A percentile compares a stretch with the other conserved stretches of the same genome.
phyloP scores from a whole-genome alignment of 1,140 invertebrate genomes.

The Phthorimaea operculella region DNA sequence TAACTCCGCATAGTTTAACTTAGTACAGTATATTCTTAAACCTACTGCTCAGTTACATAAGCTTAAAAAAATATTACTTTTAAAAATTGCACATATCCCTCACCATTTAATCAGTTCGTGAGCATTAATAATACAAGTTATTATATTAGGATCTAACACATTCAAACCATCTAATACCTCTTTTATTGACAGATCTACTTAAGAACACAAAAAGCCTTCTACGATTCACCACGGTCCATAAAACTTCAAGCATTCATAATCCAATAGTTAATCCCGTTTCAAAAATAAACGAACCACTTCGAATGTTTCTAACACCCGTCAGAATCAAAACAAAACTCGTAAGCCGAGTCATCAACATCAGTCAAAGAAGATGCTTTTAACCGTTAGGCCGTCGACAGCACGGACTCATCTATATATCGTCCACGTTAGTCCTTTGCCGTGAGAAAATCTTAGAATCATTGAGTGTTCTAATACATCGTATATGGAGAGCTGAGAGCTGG shows the following conservation, averaged over 20 bases:
- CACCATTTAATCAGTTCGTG: no score
- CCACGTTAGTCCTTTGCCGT: conserved; percentile 31
- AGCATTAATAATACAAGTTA: no score
- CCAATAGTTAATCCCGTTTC: conserved; percentile 42
- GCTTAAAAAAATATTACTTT: no score
- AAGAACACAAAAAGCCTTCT: conserved; percentile 32
- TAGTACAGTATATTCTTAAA: no score
- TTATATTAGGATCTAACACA: background rate
- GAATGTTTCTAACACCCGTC: conserved; percentile 25
- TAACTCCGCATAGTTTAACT: no score
- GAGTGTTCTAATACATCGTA: conserved; percentile 44
- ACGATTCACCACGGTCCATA: conserved; percentile 47
- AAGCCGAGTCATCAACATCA: conserved; percentile 38
- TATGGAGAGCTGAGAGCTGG: conserved; percentile 32
- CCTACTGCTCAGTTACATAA: no score
- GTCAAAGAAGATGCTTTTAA: conserved; percentile 32
- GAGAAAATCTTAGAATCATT: conserved; percentile 37
- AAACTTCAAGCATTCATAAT: conserved; percentile 40
- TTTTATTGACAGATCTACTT: conserved; percentile 33
- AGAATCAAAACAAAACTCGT: conserved; percentile 41
- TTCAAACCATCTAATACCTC: conserved; percentile 6
- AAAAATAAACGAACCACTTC: conserved; percentile 37
- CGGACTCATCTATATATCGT: conserved; percentile 21
- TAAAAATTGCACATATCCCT: no score
- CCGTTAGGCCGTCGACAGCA: conserved; percentile 24